These are phyloP conservation scores for Leptonema lineaticorne DNA, from an alignment of 1,140 invertebrate species.

Conservation along the genomic window DNA sequence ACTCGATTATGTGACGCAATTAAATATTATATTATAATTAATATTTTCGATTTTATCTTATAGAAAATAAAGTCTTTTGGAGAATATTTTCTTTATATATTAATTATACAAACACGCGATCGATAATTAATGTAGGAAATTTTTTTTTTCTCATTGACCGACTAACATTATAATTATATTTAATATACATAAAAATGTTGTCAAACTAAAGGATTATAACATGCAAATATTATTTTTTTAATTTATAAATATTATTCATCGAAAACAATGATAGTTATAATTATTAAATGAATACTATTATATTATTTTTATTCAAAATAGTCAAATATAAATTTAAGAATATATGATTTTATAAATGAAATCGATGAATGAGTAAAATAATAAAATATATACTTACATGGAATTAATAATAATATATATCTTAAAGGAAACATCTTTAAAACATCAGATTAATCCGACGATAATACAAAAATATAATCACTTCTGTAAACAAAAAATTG, in stretches of 20 bases:
- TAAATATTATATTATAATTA: no score
- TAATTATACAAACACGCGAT: not conserved
- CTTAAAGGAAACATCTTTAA: not conserved
- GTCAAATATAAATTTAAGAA: not conserved
- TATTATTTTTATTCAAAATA: not conserved
- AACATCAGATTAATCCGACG: not conserved
- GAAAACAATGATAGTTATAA: no score
- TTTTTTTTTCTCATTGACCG: slow-evolving; percentile 13
- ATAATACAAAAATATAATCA: not conserved
- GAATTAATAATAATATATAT: not conserved
- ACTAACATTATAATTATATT: not conserved
- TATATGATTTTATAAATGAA: no score
- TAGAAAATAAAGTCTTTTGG: no score
- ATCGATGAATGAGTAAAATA: no score
- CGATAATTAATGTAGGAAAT: not conserved
- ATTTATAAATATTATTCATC: no score
- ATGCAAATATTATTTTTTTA: no score
- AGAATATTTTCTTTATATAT: no score
- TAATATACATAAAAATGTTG: not conserved
- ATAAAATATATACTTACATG: slow-evolving; percentile 4
- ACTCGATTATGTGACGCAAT: no score
- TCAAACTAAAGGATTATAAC: no score
- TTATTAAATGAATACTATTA: not conserved
- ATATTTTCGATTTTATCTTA: no score
- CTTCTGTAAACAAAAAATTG: not conserved